phyloP scores from a whole-genome alignment of 2,888 invertebrate species.

The Itoplectis maculator region DNA sequence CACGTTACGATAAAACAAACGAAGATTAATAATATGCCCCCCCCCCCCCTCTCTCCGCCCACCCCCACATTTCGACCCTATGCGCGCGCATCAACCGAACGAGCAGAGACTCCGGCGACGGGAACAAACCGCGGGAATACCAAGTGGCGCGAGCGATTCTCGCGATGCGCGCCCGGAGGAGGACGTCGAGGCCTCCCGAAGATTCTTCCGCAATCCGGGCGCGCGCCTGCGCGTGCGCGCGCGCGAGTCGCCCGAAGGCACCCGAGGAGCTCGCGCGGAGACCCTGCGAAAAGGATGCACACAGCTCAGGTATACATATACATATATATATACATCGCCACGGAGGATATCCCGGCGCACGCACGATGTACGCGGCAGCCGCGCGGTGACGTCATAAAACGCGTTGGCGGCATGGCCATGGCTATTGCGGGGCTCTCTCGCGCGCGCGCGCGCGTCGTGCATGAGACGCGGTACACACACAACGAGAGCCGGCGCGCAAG shows the following conservation, averaged over 20 bases:
- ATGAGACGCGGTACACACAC: not conserved
- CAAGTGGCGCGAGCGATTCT: not conserved
- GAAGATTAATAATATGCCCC: conserved; percentile 63
- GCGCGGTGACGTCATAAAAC: conserved; percentile 74
- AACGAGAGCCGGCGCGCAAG: not conserved
- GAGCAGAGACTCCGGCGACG: not conserved
- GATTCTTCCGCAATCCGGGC: conserved; percentile 26
- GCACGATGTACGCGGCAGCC: not conserved
- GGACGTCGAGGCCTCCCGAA: conserved; percentile 18
- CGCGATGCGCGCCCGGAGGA: not conserved
- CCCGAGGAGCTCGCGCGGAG: too few relatives aligned
- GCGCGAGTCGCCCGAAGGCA: not conserved
- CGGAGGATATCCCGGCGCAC: conserved; percentile 18
- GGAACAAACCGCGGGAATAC: not conserved
- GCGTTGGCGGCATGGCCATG: conserved; percentile 78
- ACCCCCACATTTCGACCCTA: not conserved
- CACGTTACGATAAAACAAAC: conserved; percentile 56
- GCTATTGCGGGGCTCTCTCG: conserved; percentile 52
- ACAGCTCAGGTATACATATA: too few relatives aligned
- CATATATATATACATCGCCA: too few relatives aligned
- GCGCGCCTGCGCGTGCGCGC: too few relatives aligned
- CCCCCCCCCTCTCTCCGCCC: not conserved
- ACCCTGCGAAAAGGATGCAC: too few relatives aligned
- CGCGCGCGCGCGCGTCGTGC: too few relatives aligned
- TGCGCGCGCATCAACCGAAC: not conserved